phyloP scores from a whole-genome alignment of 2,797 vertebrate genomes.

The Pseudomugil tenellus region DNA sequence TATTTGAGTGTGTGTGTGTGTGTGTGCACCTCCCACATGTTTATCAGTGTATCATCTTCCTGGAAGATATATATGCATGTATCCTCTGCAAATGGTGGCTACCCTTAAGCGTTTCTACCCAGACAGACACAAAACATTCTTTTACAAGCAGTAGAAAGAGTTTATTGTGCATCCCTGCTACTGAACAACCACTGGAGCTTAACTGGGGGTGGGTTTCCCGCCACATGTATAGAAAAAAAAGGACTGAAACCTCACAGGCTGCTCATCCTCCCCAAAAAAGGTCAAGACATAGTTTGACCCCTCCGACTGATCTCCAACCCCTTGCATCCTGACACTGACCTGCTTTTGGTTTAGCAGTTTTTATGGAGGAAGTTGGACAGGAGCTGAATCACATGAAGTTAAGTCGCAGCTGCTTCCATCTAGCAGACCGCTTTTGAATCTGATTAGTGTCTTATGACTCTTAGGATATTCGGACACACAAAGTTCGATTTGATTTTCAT shows the following conservation, averaged over 20 bases:
- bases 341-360: constrained; percentile 21
- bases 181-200: constrained; percentile 16
- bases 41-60: constrained; percentile 51
- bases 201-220: constrained; percentile 6
- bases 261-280: constrained; percentile 31
- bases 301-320: constrained; percentile 38
- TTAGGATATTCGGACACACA: neutral
- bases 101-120: constrained; percentile 37
- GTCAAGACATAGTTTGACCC: constrained; percentile 30
- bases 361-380: neutral
- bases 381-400: constrained; percentile 4
- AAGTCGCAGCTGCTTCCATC: constrained; percentile 10
- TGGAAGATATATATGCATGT: constrained; percentile 15
- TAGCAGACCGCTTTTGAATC: neutral
- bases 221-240: constrained; percentile 24
- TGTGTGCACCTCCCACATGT: constrained; percentile 37
- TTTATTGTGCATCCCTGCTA: constrained; percentile 43
- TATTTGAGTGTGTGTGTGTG: constrained; percentile 1
- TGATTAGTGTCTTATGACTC: constrained; percentile 21
- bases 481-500: neutral
- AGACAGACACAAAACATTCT: constrained; percentile 65
- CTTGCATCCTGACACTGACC: constrained; percentile 16
- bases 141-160: constrained; percentile 44
- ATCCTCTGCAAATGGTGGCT: constrained; percentile 44
- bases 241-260: constrained; percentile 39